A percentile compares a stretch with the other conserved stretches of the same genome.
Evolutionary conservation across 2,888 invertebrate species (phyloP).

Genomic region (Melanostoma mellinum): DNA sequence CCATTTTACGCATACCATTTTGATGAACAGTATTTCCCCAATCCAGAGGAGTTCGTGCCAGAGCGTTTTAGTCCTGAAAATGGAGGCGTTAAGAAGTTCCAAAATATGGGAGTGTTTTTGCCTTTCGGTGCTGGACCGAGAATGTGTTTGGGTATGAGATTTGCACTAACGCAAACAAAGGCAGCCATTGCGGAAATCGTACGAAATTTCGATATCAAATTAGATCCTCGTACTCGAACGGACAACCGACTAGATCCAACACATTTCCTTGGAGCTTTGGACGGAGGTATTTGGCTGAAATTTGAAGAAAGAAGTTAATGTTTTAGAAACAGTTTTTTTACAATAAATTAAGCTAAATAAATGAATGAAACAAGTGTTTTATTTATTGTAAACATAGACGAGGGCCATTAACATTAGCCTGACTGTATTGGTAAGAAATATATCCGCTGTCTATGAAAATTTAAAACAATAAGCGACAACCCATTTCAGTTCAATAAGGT

Average conservation of each 20-base stretch:
- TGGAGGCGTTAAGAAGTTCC: conserved; percentile 74
- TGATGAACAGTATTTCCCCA: conserved; percentile 82
- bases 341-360: too few relatives aligned
- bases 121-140: conserved; percentile 82
- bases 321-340: not conserved
- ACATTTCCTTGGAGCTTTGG: not conserved
- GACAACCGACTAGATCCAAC: not conserved
- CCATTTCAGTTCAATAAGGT: too few relatives aligned
- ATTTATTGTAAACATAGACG: too few relatives aligned
- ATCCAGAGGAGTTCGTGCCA: conserved; percentile 83
- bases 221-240: not conserved
- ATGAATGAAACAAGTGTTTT: too few relatives aligned
- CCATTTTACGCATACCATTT: conserved; percentile 78
- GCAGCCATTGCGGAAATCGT: not conserved
- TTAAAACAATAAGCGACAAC: too few relatives aligned
- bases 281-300: not conserved
- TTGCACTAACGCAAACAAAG: not conserved
- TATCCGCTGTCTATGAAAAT: too few relatives aligned
- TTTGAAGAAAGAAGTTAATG: not conserved
- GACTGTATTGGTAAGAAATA: too few relatives aligned
- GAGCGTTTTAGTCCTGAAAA: conserved; percentile 82
- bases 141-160: conserved; percentile 79
- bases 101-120: conserved; percentile 77
- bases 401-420: too few relatives aligned
- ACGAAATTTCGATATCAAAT: not conserved